Evolutionary conservation across 1,140 invertebrate species (phyloP), one percentile per base, ranked within the genome.

Genomic region (Sinonovacula constricta): DNA sequence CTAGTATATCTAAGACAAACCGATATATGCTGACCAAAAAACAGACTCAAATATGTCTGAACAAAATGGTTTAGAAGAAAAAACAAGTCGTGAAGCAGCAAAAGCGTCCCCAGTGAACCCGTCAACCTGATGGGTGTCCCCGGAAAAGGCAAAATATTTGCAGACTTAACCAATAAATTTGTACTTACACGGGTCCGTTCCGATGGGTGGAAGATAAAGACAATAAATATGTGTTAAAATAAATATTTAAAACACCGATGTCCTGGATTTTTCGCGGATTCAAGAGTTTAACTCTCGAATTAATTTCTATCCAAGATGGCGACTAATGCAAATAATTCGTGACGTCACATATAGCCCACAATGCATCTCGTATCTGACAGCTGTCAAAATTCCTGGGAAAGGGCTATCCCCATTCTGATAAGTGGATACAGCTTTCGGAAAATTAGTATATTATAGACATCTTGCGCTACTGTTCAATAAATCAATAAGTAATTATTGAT

Each of bases 101-200:
- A 69, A 74, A 74, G 67, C 51, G 57, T 51, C 69, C 67, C 51
- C 51, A 56, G 80, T 78, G 69, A 65, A 65, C 76, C 15, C 28
- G 26, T 56, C 71, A 53, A 31, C 56, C 59, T 66, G 49, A 36
- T 59, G 56, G 24, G 34, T 60, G 28, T 30, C 45, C 31, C 30
- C 18, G 18, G 31, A 53, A 68, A 60, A 39, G 28, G 36, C 53
- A 72, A 66, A 71, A 31, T 33, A 30, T 39, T 45, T 10, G 36
- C 14, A 33, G 54, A 39, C 59, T 15, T 36, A 57, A 31, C 3
- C 5, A 22, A 71, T 71, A 82, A 81, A 79, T 67, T 57, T 69
- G 36, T 72, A 87, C 88, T 89, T 87, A 91, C 90, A 87, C 88
- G 83, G 90, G 90, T 86, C 88, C 90, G 90, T 90, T 89, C 89